These are phyloP conservation scores for Limenitis camilla DNA, from an alignment of 2,888 invertebrate species.

Conservation along the genomic window DNA sequence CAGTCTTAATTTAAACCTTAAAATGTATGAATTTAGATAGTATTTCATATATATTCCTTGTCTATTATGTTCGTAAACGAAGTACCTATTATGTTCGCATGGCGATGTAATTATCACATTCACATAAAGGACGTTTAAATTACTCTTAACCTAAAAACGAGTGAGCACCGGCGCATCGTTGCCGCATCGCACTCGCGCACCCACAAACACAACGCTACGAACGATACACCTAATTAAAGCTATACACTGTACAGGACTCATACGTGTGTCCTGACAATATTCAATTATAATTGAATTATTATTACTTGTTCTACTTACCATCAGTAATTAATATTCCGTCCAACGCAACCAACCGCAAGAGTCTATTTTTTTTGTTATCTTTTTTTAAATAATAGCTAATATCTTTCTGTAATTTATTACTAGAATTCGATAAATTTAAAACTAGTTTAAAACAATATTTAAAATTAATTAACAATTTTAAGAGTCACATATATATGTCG, in stretches of 20 bases:
- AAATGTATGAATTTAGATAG: background rate
- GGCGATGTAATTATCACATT: conserved; percentile 21
- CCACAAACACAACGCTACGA: conserved; percentile 9
- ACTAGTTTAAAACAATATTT: too few relatives aligned
- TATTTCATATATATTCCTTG: conserved; percentile 2
- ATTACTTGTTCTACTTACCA: too few relatives aligned
- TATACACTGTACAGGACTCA: conserved; percentile 2
- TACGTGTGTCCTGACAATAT: background rate
- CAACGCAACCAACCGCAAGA: too few relatives aligned
- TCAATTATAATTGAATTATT: conserved; percentile 2
- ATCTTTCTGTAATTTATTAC: too few relatives aligned
- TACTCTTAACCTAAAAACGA: conserved; percentile 22
- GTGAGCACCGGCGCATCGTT: conserved; percentile 12
- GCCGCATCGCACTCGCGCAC: conserved; percentile 13
- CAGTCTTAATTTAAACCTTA: background rate
- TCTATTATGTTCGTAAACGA: conserved; percentile 4
- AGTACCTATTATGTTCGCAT: conserved; percentile 9
- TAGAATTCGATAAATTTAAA: too few relatives aligned
- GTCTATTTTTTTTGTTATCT: too few relatives aligned
- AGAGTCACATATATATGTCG: too few relatives aligned
- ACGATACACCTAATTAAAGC: conserved; percentile 16
- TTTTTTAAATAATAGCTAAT: too few relatives aligned
- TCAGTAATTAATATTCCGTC: too few relatives aligned
- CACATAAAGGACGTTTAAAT: conserved; percentile 20
- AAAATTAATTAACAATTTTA: too few relatives aligned